phyloP scores from a whole-genome alignment of 2,888 invertebrate species.

The Melinaea menophilus region DNA sequence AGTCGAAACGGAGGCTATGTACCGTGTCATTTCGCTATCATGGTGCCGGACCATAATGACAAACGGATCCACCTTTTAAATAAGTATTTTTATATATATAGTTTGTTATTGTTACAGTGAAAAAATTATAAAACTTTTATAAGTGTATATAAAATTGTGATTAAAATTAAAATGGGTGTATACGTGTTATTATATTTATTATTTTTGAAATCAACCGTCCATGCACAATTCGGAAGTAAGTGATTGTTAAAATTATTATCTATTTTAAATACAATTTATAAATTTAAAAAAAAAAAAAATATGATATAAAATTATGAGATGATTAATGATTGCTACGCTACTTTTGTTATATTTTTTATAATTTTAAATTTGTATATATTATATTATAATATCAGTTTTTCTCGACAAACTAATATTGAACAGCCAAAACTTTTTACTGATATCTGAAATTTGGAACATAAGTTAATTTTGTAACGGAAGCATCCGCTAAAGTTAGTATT shows the following conservation, averaged over 20 bases:
- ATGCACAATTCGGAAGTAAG: constrained; percentile 72
- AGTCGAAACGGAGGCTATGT: constrained; percentile 57
- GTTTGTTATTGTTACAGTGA: constrained; percentile 3
- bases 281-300: no score
- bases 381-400: no score
- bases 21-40: constrained; percentile 63
- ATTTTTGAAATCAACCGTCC: constrained; percentile 51
- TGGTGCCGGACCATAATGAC: constrained; percentile 34
- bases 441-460: no score
- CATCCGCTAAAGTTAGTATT: no score
- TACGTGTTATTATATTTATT: constrained; percentile 45
- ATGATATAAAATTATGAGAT: no score
- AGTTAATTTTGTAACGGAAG: no score
- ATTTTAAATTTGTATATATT: no score
- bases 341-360: no score
- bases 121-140: constrained; percentile 12
- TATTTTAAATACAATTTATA: no score
- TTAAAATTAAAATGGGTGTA: constrained; percentile 34
- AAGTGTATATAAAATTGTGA: constrained; percentile 17
- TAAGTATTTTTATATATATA: constrained; percentile 7
- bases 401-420: no score
- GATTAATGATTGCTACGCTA: no score
- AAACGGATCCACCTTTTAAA: constrained; percentile 16
- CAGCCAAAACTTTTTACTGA: no score
- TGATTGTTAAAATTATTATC: constrained; percentile 24